Percentiles rank a stretch among this genome's conserved stretches.
phyloP scores from a whole-genome alignment of 2,113 vertebrate genomes.

The Poecilia latipinna region DNA sequence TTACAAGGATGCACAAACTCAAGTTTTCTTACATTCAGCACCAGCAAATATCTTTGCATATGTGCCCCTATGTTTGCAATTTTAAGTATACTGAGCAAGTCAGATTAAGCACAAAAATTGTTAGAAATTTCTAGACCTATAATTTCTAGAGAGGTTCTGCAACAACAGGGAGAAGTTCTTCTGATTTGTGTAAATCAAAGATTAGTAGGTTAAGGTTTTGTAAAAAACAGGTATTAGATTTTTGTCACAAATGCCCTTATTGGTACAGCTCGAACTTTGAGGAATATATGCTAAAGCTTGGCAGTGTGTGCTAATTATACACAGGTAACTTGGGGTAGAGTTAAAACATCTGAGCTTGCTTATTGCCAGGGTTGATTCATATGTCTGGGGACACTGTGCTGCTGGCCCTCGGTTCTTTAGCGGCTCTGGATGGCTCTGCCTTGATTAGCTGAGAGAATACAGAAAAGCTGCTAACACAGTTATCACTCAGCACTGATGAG shows the following conservation, averaged over 20 bases:
- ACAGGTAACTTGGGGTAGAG: background rate
- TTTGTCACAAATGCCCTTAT: background rate
- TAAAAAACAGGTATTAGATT: background rate
- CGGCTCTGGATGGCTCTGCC: slow-evolving; percentile 32
- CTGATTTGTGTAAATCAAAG: background rate
- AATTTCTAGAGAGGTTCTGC: too few relatives aligned
- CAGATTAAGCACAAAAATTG: too few relatives aligned
- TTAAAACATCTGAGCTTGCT: slow-evolving; percentile 15
- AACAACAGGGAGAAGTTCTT: too few relatives aligned
- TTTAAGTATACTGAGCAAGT: too few relatives aligned
- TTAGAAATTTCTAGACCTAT: too few relatives aligned
- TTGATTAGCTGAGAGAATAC: slow-evolving; percentile 65
- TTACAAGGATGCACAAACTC: too few relatives aligned
- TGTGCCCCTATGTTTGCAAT: too few relatives aligned
- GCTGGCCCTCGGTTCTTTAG: slow-evolving; percentile 38
- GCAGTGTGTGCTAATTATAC: slow-evolving; percentile 9
- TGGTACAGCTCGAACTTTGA: slow-evolving; percentile 14
- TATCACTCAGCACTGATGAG: slow-evolving; percentile 62
- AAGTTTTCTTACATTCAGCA: too few relatives aligned
- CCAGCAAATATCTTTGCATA: too few relatives aligned
- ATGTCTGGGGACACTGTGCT: slow-evolving; percentile 18
- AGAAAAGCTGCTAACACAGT: slow-evolving; percentile 64
- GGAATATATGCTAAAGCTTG: slow-evolving; percentile 34
- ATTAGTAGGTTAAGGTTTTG: background rate
- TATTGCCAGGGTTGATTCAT: slow-evolving; percentile 54